These are phyloP conservation scores for Sporophila hypoxantha DNA, from an alignment of 2,113 vertebrate species.

Conservation along the genomic window DNA sequence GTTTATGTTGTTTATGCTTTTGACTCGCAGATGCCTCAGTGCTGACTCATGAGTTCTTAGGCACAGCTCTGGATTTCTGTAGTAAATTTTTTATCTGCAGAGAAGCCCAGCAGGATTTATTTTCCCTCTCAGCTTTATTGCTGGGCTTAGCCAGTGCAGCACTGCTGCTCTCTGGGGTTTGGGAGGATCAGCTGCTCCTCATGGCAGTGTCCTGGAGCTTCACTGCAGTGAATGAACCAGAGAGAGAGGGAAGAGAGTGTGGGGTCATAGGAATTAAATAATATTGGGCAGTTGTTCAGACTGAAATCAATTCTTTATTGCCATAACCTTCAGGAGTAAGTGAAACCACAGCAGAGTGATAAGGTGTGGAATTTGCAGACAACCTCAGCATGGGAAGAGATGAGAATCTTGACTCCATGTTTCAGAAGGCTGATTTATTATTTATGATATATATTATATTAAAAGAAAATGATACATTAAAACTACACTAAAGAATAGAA, in stretches of 20 bases:
- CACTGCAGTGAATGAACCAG: background rate
- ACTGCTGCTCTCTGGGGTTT: background rate
- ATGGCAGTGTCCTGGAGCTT: background rate
- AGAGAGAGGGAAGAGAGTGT: background rate
- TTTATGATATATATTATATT: too few relatives aligned
- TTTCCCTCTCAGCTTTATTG: background rate
- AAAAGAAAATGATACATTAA: too few relatives aligned
- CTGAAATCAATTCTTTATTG: background rate
- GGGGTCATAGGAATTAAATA: background rate
- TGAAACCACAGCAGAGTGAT: background rate
- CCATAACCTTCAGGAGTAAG: background rate
- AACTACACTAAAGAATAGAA: too few relatives aligned
- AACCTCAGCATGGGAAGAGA: too few relatives aligned
- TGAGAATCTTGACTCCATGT: too few relatives aligned
- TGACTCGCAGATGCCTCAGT: background rate
- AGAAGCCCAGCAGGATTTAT: background rate
- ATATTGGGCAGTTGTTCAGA: background rate
- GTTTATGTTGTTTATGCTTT: background rate
- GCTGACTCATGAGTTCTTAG: constrained; percentile 35
- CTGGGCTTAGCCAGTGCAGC: background rate
- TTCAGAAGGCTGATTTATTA: too few relatives aligned
- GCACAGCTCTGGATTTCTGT: background rate
- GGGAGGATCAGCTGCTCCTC: background rate
- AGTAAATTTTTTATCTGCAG: background rate
- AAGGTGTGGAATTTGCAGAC: too few relatives aligned